phyloP scores from a whole-genome alignment of 1,140 invertebrate species.

The Drosophila quadrilineata region DNA sequence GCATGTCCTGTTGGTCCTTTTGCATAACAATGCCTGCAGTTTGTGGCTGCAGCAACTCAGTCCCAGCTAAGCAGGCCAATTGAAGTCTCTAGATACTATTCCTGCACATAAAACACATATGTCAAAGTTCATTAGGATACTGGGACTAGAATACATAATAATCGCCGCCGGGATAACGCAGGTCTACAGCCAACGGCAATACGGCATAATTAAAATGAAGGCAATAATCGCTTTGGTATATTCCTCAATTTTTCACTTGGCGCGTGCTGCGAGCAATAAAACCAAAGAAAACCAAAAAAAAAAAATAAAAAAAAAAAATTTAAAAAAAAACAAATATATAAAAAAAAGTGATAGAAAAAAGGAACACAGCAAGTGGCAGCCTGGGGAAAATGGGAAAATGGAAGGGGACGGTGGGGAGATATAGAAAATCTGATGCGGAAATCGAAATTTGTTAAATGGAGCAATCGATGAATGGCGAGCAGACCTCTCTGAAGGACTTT shows the following conservation, averaged over 20 bases:
- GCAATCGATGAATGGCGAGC: conserved; percentile 67
- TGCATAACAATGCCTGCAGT: conserved; percentile 54
- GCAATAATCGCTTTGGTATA: conserved; percentile 32
- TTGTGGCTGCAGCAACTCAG: conserved; percentile 2
- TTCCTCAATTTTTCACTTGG: conserved; percentile 14
- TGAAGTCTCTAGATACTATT: too few relatives aligned
- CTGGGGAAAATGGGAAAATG: too few relatives aligned
- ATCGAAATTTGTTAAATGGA: conserved; percentile 80
- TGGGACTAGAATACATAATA: conserved; percentile 31
- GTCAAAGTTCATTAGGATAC: neutral
- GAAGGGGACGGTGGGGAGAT: too few relatives aligned
- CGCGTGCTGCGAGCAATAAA: conserved; percentile 59
- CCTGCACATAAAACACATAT: conserved; percentile 1
- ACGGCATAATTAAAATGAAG: conserved; percentile 68
- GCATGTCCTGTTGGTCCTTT: conserved; percentile 26
- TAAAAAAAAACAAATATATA: too few relatives aligned
- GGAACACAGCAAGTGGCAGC: conserved; percentile 62
- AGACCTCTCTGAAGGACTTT: conserved; percentile 29
- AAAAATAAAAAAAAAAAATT: too few relatives aligned
- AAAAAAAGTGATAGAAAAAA: too few relatives aligned
- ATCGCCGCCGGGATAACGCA: conserved; percentile 35
- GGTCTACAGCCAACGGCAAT: conserved; percentile 45
- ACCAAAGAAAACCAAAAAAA: too few relatives aligned
- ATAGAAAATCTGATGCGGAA: conserved; percentile 71
- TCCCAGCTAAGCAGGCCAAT: too few relatives aligned